Evolutionary conservation across 30 jellyfish, hydroid and myxozoan genomes (phyloP).

Genomic region (Hydra vulgaris): DNA sequence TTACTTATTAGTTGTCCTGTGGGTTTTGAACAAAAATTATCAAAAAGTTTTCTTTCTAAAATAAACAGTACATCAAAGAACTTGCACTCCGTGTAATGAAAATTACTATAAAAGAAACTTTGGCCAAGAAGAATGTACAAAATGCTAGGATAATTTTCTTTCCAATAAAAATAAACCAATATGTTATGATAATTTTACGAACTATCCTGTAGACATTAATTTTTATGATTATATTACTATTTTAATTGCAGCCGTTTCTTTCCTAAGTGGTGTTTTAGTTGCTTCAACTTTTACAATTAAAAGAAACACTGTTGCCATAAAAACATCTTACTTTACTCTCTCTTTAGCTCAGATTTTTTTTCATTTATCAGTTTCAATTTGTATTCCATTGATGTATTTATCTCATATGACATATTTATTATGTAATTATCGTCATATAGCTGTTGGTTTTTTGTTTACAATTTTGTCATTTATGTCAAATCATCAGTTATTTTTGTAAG

Average conservation of each 20-base stretch:
- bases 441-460: not conserved
- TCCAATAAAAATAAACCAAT: not conserved
- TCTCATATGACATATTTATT: not conserved
- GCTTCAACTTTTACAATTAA: not conserved
- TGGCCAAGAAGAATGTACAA: not conserved
- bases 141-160: not conserved
- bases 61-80: not conserved
- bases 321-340: not conserved
- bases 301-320: not conserved
- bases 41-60: not conserved
- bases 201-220: not conserved
- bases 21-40: not conserved
- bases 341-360: not conserved
- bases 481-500: too few relatives aligned
- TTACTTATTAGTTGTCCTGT: not conserved
- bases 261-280: not conserved
- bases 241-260: not conserved
- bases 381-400: not conserved
- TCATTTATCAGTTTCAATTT: not conserved
- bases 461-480: not conserved
- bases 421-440: not conserved
- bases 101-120: too few relatives aligned
- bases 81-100: not conserved
- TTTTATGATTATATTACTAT: not conserved
- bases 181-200: not conserved